Base-by-base conservation (phyloP, 2,888 invertebrate genomes). In the Oscheius sp. region DNA sequence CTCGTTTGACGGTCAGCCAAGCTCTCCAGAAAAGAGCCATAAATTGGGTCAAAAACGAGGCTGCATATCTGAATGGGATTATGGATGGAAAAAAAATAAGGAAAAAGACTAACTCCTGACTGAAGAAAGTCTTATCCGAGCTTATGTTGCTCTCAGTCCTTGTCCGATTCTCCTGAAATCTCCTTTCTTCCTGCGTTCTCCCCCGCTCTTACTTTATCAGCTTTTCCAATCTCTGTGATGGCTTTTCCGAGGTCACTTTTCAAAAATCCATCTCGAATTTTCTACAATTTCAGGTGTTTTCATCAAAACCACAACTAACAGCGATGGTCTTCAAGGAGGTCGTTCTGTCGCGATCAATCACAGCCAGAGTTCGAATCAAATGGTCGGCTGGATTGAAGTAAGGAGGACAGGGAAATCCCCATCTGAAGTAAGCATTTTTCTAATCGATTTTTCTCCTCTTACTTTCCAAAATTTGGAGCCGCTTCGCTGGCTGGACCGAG, bases 401-500 rank as follows among this genome's bases (percentile, higher is more conserved):
- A 0, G 72, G 65, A 0, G 88, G 88, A 69, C 87, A 82, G 2
- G 80, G 77, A 57, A 77, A 80, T 20, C 86, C 85, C 50, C 80
- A 78, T 63, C 78, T 78, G 27, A 3, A 64, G 27, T 17, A 4
- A 23, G 4, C 29, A n/a, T n/a, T n/a, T n/a, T n/a, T 46, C 17
- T 33, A 10, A 48, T 50, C 4, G 15, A 8, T 10, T 6, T 37
- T n/a, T 52, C 15, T 3, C 12, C 12, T 23, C 71, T 37, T n/a
- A 73, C 76, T 52, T 65, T 42, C 68, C 91, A 84, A 94, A 94
- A 88, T 94, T 93, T 0, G 90, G 89, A 12, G 91, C 91, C 0
- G 94, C 94, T 84, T 93, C 91, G 25, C 90, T 90, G 0, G 92
- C 91, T 0, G 92, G 91, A 2, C 96, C 96, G 76, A 94, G 84